These are phyloP conservation scores for Pecten maximus DNA, from an alignment of 2,888 invertebrate species.

Conservation along the genomic window DNA sequence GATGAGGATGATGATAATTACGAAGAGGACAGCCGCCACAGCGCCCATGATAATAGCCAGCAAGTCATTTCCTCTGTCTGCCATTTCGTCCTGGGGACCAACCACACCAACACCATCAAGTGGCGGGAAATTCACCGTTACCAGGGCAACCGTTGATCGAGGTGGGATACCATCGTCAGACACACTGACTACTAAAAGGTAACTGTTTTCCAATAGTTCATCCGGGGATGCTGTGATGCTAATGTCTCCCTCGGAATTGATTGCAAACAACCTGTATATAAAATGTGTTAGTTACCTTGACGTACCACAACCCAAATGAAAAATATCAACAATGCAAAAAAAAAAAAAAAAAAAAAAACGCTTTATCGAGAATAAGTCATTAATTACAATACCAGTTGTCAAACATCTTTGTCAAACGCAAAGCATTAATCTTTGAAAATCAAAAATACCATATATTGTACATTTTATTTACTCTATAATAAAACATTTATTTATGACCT, in stretches of 20 bases:
- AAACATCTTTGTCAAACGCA: too few relatives aligned
- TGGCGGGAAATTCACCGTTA: constrained; percentile 69
- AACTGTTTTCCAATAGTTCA: constrained; percentile 58
- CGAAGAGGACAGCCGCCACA: constrained; percentile 61
- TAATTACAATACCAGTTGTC: too few relatives aligned
- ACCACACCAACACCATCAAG: constrained; percentile 40
- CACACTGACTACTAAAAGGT: constrained; percentile 67
- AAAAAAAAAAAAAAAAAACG: too few relatives aligned
- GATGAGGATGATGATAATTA: constrained; percentile 65
- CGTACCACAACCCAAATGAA: too few relatives aligned
- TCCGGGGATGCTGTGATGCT: constrained; percentile 58
- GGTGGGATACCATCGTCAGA: constrained; percentile 67
- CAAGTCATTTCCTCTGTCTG: constrained; percentile 48
- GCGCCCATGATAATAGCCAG: constrained; percentile 62
- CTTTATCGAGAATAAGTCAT: too few relatives aligned
- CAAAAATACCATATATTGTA: too few relatives aligned
- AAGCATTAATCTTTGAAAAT: too few relatives aligned
- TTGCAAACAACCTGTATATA: constrained; percentile 71
- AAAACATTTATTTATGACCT: too few relatives aligned
- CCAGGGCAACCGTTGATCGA: constrained; percentile 60
- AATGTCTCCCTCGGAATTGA: constrained; percentile 64
- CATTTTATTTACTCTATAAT: too few relatives aligned
- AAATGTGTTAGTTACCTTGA: too few relatives aligned
- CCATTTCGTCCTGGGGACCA: constrained; percentile 38
- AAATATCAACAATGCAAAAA: too few relatives aligned